Base-by-base conservation (phyloP, 1,140 invertebrate species). In the Tetramorium alpestre region DNA sequence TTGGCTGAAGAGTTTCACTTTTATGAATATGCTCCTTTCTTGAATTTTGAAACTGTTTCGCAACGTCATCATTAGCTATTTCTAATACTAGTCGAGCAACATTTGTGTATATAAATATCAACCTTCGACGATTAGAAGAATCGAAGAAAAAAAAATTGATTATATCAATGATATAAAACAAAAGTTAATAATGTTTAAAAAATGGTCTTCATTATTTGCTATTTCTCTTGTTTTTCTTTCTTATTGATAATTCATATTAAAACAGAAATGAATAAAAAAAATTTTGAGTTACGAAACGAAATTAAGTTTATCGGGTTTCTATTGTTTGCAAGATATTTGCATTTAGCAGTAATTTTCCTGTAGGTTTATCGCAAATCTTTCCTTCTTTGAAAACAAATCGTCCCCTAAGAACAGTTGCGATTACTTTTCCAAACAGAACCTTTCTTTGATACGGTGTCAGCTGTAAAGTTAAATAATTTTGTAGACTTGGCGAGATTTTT, bases 1-100 rank as follows among this genome's bases (percentile, higher is more conserved):
- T 54, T 33, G 44, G 60, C 54, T 11, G 44, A 62, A 49, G 67
- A 73, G 67, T 90, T 90, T 87, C 89, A 89, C 89, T 90, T 90
- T 90, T 90, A 84, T 38, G 41, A 77, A 72, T 77, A 33, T 77
- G 22, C n/a, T 28, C 41, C 58, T 76, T 58, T 73, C 38, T 58
- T 7, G 69, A 51, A 44, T 62, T 85, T 85, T 81, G 78, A 81
- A 81, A 81, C 11, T 56, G 25, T 81, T 70, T 81, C 51, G 22
- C 47, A 56, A 80, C 25, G 41, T 56, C 47, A 18, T 3, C 33
- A 2, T 18, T 10, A 6, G 7, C 51, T 65, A 25, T 70, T 47
- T 25, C 25, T 70, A 70, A 69, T 70, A 44, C 28, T 69, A 16
- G 33, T 41, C 22, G 8, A 81, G 8, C 13, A 51, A 73, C 3